Conservation (phyloP, 2,888 invertebrate genomes). For the Eupithecia insigniata region DNA sequence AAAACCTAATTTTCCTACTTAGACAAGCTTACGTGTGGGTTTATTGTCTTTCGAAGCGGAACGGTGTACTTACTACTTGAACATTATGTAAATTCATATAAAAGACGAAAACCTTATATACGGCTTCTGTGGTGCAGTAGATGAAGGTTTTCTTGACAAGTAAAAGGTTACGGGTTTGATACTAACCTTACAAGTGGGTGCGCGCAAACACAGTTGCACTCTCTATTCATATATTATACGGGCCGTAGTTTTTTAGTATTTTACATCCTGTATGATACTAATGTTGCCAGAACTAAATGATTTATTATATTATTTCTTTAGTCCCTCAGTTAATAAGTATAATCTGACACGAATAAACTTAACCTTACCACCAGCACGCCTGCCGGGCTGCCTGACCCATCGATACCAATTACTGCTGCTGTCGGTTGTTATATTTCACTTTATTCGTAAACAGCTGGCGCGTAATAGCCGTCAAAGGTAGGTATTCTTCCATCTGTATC, state of each 20-base stretch:
- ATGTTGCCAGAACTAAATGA: no score
- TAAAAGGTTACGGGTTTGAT: not conserved
- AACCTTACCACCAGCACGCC: not conserved
- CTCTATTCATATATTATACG: no score
- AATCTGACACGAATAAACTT: not conserved
- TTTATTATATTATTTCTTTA: no score
- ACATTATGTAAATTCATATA: not conserved
- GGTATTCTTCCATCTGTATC: not conserved
- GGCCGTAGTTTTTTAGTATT: no score
- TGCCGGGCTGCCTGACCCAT: not conserved
- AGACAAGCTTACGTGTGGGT: not conserved
- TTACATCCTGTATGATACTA: no score
- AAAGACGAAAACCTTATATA: not conserved
- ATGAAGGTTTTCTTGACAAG: not conserved
- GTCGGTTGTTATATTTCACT: not conserved
- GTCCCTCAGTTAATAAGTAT: no score
- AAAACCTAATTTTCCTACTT: not conserved
- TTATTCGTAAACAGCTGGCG: not conserved
- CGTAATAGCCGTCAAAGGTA: not conserved
- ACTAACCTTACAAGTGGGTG: not conserved
- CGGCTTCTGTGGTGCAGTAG: not conserved
- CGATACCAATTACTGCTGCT: slow-evolving; percentile 1
- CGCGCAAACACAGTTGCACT: no score
- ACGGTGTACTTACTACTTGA: not conserved
- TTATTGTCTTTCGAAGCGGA: not conserved